A percentile compares a stretch with the other conserved stretches of the same genome.
Conservation (phyloP, 2,797 vertebrate species). For the Urosaurus nigricauda region DNA sequence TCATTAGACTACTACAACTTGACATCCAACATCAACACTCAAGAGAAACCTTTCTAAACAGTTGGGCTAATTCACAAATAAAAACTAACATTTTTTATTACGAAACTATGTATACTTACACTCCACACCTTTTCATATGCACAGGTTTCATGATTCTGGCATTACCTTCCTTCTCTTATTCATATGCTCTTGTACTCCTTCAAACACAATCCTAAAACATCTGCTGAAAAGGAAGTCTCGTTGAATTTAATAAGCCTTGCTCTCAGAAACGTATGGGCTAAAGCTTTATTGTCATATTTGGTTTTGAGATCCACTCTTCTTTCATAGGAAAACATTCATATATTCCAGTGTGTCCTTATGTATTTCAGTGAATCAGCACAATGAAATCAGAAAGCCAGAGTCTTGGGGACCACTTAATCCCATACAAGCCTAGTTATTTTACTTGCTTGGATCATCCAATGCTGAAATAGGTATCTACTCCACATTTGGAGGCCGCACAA, state of each 20-base stretch:
- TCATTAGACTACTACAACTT: constrained; percentile 30
- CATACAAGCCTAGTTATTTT: background rate
- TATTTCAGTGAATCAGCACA: background rate
- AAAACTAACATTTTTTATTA: constrained; percentile 41
- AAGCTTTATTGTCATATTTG: background rate
- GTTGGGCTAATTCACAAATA: constrained; percentile 5
- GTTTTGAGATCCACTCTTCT: background rate
- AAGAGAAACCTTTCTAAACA: background rate
- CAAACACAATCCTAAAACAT: too few species aligned
- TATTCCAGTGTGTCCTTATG: background rate
- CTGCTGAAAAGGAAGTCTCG: too few species aligned
- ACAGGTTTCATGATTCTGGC: too few species aligned
- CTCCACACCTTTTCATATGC: too few species aligned
- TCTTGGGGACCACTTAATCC: background rate
- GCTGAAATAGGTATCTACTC: too few species aligned
- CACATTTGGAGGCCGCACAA: too few species aligned
- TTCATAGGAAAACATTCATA: background rate
- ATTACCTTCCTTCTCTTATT: too few species aligned
- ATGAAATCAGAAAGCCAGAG: background rate
- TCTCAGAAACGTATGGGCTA: background rate
- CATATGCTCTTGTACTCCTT: too few species aligned
- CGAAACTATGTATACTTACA: background rate
- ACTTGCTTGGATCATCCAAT: background rate
- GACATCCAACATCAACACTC: background rate
- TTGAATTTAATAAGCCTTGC: too few species aligned